Conservation (phyloP, 1,140 invertebrate species). For the Drosophila novamexicana region DNA sequence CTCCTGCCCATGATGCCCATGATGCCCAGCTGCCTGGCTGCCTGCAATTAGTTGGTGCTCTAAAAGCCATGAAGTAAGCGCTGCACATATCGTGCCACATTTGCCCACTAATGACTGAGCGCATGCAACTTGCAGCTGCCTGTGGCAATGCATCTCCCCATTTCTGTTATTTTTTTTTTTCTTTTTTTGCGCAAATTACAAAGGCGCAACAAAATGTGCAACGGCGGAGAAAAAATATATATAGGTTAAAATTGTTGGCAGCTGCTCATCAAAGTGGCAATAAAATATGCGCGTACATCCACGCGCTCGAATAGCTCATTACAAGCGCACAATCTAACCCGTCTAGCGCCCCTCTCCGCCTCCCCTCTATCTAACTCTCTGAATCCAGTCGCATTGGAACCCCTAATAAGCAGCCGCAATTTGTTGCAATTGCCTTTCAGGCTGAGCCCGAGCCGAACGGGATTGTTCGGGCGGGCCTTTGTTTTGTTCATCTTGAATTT, state of each 20-base stretch:
- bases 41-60: slow-evolving; percentile 71
- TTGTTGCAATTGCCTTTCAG: slow-evolving; percentile 48
- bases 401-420: slow-evolving; percentile 28
- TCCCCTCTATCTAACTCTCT: background rate
- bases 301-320: slow-evolving; percentile 66
- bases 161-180: background rate
- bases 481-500: slow-evolving; percentile 22
- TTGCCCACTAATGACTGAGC: slow-evolving; percentile 43
- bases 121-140: slow-evolving; percentile 20
- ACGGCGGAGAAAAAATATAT: slow-evolving; percentile 50
- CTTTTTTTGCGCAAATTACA: slow-evolving; percentile 48
- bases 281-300: slow-evolving; percentile 69
- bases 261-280: slow-evolving; percentile 74
- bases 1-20: too few relatives aligned
- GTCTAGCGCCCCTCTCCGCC: background rate
- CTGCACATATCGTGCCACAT: slow-evolving; percentile 30
- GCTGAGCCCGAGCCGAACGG: slow-evolving; percentile 53
- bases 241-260: slow-evolving; percentile 61
- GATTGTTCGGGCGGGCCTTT: slow-evolving; percentile 12
- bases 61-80: slow-evolving; percentile 61
- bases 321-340: slow-evolving; percentile 23
- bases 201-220: slow-evolving; percentile 27
- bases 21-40: background rate
- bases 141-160: background rate
- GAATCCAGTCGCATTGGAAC: too few relatives aligned